Evolutionary conservation across 2,888 invertebrate genomes (phyloP).

Genomic region (Amiota minor): DNA sequence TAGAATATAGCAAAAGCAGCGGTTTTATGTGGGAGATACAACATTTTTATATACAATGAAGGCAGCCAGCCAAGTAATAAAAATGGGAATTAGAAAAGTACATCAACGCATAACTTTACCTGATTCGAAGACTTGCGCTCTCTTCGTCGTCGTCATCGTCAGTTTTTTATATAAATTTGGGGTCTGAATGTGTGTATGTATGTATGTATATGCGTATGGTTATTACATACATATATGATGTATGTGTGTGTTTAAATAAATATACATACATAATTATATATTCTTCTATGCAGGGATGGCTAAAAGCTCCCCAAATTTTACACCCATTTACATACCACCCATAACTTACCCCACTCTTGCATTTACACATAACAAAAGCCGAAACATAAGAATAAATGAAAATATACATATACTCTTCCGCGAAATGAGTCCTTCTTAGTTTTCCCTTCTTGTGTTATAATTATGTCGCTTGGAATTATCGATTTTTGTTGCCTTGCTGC

Average conservation of each 20-base stretch:
- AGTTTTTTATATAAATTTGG: background rate
- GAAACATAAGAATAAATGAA: too few relatives aligned
- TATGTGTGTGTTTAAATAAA: slow-evolving; percentile 19
- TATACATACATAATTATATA: slow-evolving; percentile 25
- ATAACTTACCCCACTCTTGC: slow-evolving; percentile 9
- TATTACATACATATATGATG: slow-evolving; percentile 8
- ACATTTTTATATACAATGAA: slow-evolving; percentile 14
- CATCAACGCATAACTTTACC: slow-evolving; percentile 27
- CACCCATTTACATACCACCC: slow-evolving; percentile 31
- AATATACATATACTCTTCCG: too few relatives aligned
- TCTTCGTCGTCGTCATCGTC: background rate
- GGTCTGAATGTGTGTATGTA: slow-evolving; percentile 23
- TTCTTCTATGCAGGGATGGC: slow-evolving; percentile 22
- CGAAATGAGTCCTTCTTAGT: background rate
- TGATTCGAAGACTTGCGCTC: background rate
- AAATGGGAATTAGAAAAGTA: slow-evolving; percentile 29
- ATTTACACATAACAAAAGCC: background rate
- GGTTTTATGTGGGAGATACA: background rate
- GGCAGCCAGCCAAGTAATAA: slow-evolving; percentile 25
- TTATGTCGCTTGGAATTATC: slow-evolving; percentile 54
- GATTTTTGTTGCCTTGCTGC: slow-evolving; percentile 50
- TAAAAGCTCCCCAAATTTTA: slow-evolving; percentile 28
- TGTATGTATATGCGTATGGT: slow-evolving; percentile 3
- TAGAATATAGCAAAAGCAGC: background rate
- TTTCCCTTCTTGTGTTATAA: slow-evolving; percentile 58